A percentile compares a stretch with the other conserved stretches of the same genome.
These are phyloP conservation scores for Umimayanthus chanpuru DNA, from an alignment of 92 coral and sea anemone species.

Conservation along the genomic window DNA sequence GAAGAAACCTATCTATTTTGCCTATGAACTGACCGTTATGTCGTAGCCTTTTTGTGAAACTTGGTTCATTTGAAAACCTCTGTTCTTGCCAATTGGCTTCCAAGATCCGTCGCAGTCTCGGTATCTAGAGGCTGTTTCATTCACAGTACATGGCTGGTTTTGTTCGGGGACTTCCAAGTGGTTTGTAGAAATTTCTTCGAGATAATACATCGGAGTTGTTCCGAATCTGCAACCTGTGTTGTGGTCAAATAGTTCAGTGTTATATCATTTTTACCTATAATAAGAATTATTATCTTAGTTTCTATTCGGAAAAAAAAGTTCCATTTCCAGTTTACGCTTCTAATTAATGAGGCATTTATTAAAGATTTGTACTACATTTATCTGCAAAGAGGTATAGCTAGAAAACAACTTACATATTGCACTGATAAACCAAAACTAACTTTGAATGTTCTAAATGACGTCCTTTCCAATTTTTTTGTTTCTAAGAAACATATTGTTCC, in stretches of 20 bases:
- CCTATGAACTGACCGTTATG: not conserved
- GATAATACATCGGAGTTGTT: not conserved
- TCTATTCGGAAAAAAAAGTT: too few species aligned
- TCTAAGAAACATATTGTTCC: too few species aligned
- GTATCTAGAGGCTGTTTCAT: not conserved
- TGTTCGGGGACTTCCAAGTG: not conserved
- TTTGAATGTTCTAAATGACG: too few species aligned
- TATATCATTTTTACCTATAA: not conserved
- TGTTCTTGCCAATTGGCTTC: constrained; percentile 1
- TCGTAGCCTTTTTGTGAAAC: not conserved
- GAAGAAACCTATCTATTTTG: too few species aligned
- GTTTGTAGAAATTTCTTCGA: not conserved
- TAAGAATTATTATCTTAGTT: not conserved
- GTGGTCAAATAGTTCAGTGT: not conserved
- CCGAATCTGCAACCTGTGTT: not conserved
- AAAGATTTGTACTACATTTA: too few species aligned
- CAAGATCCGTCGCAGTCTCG: constrained; percentile 12
- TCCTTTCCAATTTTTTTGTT: too few species aligned
- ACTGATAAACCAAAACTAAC: too few species aligned
- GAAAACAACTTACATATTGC: too few species aligned
- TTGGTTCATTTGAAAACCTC: not conserved
- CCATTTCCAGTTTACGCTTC: too few species aligned
- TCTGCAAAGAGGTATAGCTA: too few species aligned
- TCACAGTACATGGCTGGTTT: not conserved
- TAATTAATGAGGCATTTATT: too few species aligned